These are phyloP conservation scores for Drosophila ustulata DNA, from an alignment of 2,888 invertebrate genomes.

Conservation along the genomic window DNA sequence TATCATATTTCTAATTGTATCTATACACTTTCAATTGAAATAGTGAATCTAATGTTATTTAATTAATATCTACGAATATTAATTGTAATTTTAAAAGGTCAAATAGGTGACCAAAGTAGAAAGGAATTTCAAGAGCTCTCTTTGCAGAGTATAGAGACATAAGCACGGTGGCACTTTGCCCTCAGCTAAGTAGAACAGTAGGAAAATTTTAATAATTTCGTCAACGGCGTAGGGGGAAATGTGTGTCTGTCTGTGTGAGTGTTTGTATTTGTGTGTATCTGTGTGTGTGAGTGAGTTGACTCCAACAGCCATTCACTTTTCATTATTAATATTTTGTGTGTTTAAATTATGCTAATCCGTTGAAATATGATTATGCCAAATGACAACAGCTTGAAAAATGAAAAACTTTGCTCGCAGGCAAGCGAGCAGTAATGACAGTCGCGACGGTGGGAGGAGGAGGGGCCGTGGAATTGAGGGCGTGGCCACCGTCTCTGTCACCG, in stretches of 20 bases:
- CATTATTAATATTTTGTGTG: constrained; percentile 79
- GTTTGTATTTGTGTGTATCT: constrained; percentile 16
- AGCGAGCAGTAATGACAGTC: neutral
- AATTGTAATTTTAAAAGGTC: neutral
- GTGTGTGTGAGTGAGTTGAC: constrained; percentile 43
- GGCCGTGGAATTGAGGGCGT: neutral
- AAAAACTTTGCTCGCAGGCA: constrained; percentile 33
- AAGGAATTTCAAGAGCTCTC: neutral
- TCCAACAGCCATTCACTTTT: constrained; percentile 77
- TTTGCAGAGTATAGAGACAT: constrained; percentile 1
- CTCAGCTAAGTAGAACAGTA: constrained; percentile 55
- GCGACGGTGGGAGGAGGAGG: neutral
- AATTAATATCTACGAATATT: neutral
- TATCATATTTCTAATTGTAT: no score
- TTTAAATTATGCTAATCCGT: constrained; percentile 82
- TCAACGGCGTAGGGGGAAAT: constrained; percentile 34
- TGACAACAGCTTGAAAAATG: constrained; percentile 73
- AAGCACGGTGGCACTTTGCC: constrained; percentile 32
- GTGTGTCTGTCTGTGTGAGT: constrained; percentile 22
- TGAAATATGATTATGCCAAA: constrained; percentile 82
- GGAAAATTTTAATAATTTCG: constrained; percentile 71
- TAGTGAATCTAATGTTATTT: no score
- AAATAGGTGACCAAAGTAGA: neutral
- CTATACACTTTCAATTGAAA: no score
- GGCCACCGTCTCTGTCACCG: neutral